Conservation (phyloP, 1,140 invertebrate genomes). For the Orchesella cincta region DNA sequence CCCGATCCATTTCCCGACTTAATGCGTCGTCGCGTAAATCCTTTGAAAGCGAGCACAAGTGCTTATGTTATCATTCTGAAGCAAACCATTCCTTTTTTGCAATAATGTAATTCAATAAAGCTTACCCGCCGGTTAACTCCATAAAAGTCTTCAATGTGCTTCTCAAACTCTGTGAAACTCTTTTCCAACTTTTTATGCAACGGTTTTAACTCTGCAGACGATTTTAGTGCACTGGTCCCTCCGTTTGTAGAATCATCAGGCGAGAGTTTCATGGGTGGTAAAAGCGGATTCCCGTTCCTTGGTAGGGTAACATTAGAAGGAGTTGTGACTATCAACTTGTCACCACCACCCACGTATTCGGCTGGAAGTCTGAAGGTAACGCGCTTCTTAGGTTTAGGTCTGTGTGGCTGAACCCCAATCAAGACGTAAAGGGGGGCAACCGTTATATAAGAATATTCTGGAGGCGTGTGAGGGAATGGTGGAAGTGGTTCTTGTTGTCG, state of each 20-base stretch:
- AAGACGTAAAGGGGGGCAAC: no score
- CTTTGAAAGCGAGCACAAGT: not conserved
- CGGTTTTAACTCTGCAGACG: constrained; percentile 66
- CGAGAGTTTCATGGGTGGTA: constrained; percentile 2
- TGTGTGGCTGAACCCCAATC: no score
- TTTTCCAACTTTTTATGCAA: constrained; percentile 77
- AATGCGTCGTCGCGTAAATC: constrained; percentile 31
- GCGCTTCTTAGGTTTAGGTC: no score
- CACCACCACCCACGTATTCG: no score
- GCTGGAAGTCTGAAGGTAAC: no score
- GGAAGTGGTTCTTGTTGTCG: no score
- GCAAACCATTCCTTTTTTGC: not conserved
- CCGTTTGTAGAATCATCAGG: constrained; percentile 26
- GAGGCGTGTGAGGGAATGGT: no score
- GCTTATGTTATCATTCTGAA: not conserved
- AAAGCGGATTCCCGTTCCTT: not conserved
- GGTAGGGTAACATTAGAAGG: not conserved
- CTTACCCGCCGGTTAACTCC: constrained; percentile 56
- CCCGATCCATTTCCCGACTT: constrained; percentile 29
- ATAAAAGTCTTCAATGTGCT: constrained; percentile 77
- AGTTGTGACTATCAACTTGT: not conserved
- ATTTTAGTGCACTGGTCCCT: constrained; percentile 60
- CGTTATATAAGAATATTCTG: no score
- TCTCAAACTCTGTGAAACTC: constrained; percentile 73
- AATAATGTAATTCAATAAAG: not conserved